Conservation (phyloP, 2,797 vertebrate genomes). For the Amphiprion clarkii region DNA sequence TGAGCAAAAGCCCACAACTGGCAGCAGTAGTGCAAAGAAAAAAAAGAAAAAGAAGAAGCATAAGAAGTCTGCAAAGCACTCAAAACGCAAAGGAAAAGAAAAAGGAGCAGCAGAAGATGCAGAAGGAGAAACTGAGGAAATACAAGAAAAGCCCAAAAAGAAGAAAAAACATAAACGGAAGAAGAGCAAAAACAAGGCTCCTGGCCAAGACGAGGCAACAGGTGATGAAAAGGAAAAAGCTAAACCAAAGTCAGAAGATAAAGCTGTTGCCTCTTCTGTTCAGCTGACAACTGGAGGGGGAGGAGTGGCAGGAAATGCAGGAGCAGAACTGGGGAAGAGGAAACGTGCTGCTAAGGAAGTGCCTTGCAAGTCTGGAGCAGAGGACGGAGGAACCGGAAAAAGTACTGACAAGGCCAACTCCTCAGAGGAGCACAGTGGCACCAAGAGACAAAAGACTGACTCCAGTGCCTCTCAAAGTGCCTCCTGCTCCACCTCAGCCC, state of each 20-base stretch:
- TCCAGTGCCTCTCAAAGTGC: constrained; percentile 72
- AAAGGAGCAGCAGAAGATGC: constrained; percentile 84
- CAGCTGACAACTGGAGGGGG: constrained; percentile 46
- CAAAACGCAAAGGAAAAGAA: constrained; percentile 89
- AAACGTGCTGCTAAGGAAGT: constrained; percentile 87
- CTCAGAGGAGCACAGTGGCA: constrained; percentile 87
- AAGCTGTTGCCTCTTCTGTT: constrained; percentile 58
- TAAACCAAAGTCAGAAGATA: constrained; percentile 77
- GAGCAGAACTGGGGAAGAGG: constrained; percentile 86
- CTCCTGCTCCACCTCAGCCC: constrained; percentile 85
- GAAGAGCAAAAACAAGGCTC: constrained; percentile 90
- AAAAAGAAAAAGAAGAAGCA: constrained; percentile 99
- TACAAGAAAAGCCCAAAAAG: constrained; percentile 92
- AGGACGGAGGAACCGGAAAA: constrained; percentile 83
- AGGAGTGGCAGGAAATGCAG: constrained; percentile 59
- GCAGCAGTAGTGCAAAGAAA: constrained; percentile 82
- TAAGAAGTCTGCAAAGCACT: constrained; percentile 93
- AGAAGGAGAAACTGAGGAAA: constrained; percentile 83
- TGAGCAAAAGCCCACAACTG: constrained; percentile 67
- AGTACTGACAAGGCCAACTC: constrained; percentile 81
- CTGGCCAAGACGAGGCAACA: constrained; percentile 65
- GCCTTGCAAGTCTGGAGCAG: constrained; percentile 83
- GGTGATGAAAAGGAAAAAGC: constrained; percentile 74
- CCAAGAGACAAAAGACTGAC: constrained; percentile 87
- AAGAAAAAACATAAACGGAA: constrained; percentile 95